phyloP scores from a whole-genome alignment of 2,113 vertebrate species.

The Balaeniceps rex region DNA sequence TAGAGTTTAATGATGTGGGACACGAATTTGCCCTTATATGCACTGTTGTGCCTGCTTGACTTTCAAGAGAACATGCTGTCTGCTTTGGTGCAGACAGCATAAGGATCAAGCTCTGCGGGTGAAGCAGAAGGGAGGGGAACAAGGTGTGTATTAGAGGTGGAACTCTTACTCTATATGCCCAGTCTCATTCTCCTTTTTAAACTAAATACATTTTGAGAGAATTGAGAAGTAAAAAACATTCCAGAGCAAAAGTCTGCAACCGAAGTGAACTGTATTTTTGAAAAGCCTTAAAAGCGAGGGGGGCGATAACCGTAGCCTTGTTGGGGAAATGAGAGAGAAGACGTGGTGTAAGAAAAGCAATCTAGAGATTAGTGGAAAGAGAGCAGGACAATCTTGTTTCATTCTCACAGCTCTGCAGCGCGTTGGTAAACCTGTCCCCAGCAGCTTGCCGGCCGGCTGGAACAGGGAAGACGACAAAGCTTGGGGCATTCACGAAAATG shows the following conservation, averaged over 20 bases:
- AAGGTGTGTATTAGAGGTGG: neutral
- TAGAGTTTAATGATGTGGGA: neutral
- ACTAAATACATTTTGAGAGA: neutral
- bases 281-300: neutral
- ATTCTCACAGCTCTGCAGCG: fast-evolving
- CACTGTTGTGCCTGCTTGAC: neutral
- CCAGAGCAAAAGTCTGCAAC: neutral
- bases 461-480: neutral
- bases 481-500: neutral
- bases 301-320: neutral
- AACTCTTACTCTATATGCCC: neutral
- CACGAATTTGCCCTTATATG: neutral
- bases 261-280: neutral
- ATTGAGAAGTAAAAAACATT: neutral
- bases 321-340: neutral
- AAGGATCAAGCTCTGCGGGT: neutral
- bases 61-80: neutral
- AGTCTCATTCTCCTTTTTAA: neutral
- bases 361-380: neutral
- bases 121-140: neutral
- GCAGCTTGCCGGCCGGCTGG: neutral
- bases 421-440: neutral
- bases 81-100: neutral
- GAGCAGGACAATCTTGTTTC: neutral
- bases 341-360: neutral